Evolutionary conservation across 2,888 invertebrate species (phyloP), one percentile per base, ranked within the genome.

Genomic region (Cephus rjabovi): DNA sequence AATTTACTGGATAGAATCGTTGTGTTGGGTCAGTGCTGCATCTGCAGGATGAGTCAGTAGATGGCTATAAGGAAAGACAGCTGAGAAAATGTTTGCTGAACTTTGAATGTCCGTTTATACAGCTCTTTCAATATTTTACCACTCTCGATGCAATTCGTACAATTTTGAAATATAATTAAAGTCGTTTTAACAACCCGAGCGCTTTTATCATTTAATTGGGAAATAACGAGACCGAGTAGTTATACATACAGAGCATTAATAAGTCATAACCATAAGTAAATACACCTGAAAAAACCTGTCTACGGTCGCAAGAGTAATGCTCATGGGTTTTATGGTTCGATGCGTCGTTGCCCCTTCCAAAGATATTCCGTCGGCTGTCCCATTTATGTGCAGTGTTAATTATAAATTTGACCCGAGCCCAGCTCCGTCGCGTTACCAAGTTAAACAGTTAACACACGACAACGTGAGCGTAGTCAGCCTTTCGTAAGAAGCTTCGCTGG

Each of bases 361-460:
- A 56, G 56, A 56, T 56, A 56, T 56, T 56, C 56, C 4, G 23
- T 23, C 9, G 80, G 86, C 83, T 86, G 87, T 88, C 85, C 88
- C 87, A 86, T 88, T 89, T 88, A 86, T 86, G 77, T 83, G 75
- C 84, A 83, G 82, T 82, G 88, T 87, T 88, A 89, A 87, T 87
- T 86, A 87, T 88, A 87, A 88, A 87, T 87, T 85, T 85, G 85
- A 84, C 84, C 86, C 82, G 80, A 84, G 85, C 83, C 80, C 37
- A 69, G 35, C 75, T 78, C 76, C 76, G 76, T 75, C 71, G 69
- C 56, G 34, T 84, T 82, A 81, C 81, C 80, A 78, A 81, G 82
- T 84, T 84, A 82, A 83, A 83, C 83, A 84, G 75, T 77, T 77
- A 40, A 56, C 56, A 9, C 9, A 23, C 56, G 56, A 56, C 56